A percentile compares a stretch with the other conserved stretches of the same genome.
Evolutionary conservation across 2,888 invertebrate species (phyloP).

Genomic region (Dynastes grantii): DNA sequence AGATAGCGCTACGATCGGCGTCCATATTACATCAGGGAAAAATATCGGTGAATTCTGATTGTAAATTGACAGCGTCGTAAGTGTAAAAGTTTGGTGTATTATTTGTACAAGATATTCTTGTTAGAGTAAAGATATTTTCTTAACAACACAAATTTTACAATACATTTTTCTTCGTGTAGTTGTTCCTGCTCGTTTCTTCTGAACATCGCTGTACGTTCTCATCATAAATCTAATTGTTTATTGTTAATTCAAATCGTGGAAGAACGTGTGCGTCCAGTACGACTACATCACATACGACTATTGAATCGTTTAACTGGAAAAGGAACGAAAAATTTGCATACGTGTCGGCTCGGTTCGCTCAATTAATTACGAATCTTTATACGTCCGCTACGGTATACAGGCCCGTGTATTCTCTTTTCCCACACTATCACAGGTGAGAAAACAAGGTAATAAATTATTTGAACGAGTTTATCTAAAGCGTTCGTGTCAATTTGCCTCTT

Average conservation of each 20-base stretch:
- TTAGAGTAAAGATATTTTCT: no score
- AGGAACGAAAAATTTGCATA: slow-evolving; percentile 15
- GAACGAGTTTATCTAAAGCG: slow-evolving; percentile 29
- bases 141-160: no score
- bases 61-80: no score
- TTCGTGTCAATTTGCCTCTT: slow-evolving; percentile 13
- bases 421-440: slow-evolving; percentile 34
- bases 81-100: no score
- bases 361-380: slow-evolving; percentile 25
- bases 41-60: no score
- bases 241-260: slow-evolving; percentile 11
- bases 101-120: no score
- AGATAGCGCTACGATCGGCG: no score
- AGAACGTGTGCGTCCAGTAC: not conserved
- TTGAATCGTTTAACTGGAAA: slow-evolving; percentile 1
- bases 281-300: not conserved
- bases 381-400: not conserved
- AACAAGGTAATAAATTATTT: slow-evolving; percentile 38
- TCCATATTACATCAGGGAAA: no score
- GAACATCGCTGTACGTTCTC: no score
- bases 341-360: not conserved
- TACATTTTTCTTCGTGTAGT: no score
- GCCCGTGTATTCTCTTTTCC: slow-evolving; percentile 9
- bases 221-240: slow-evolving; percentile 19
- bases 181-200: no score